A percentile compares a stretch with the other conserved stretches of the same genome.
phyloP scores from a whole-genome alignment of 1,140 invertebrate genomes.

The Leptinotarsa texana region DNA sequence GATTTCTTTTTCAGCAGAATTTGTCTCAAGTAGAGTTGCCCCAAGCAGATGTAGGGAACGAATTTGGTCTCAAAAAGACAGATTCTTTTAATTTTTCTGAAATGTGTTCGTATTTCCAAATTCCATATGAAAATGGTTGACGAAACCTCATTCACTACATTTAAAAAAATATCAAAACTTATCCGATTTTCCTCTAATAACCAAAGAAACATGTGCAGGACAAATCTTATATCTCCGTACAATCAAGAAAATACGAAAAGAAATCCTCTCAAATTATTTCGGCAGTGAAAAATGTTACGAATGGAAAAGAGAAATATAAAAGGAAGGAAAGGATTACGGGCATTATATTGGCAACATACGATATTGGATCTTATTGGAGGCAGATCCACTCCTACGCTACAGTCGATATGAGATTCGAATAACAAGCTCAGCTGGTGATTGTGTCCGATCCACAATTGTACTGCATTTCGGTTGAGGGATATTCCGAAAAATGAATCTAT shows the following conservation, averaged over 20 bases:
- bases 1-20: too few relatives aligned
- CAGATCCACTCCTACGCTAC: not conserved
- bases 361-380: constrained; percentile 1
- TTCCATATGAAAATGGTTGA: too few relatives aligned
- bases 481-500: too few relatives aligned
- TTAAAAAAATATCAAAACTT: too few relatives aligned
- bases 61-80: too few relatives aligned
- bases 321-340: not conserved
- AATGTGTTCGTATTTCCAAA: too few relatives aligned
- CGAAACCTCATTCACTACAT: too few relatives aligned
- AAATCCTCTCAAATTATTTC: not conserved
- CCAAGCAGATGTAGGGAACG: too few relatives aligned
- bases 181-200: too few relatives aligned
- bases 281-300: not conserved
- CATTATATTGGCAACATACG: not conserved
- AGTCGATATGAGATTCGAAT: constrained; percentile 1
- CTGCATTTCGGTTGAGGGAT: too few relatives aligned
- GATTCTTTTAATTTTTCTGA: too few relatives aligned
- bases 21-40: too few relatives aligned
- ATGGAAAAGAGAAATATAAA: constrained; percentile 2
- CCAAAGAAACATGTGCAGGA: not conserved
- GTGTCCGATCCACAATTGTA: not conserved
- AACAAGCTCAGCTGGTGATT: not conserved
- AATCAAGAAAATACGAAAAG: not conserved
- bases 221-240: not conserved